Evolutionary conservation across 2,888 invertebrate genomes (phyloP), one percentile per base, ranked within the genome.

Genomic region (Gymnosoma rotundatum): DNA sequence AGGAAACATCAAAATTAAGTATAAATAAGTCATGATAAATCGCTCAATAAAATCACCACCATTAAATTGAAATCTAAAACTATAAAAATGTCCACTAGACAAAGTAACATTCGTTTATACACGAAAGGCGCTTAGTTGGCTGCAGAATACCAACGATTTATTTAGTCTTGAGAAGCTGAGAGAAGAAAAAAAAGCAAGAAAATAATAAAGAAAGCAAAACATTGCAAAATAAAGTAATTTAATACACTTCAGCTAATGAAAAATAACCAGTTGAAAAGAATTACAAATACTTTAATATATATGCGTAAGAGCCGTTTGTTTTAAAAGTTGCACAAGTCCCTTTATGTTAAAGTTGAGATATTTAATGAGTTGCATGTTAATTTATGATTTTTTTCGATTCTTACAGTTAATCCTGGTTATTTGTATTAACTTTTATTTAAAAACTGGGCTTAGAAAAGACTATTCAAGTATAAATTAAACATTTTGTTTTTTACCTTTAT

Each of bases 31-130:
- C 58, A 60, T 81, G 81, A 84, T 78, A 78, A 81, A 81, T 84
- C 76, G 80, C 60, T 73, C 45, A 50, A 74, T 69, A 60, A 81
- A 78, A 81, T 84, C 73, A 73, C 69, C 76, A 69, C 50, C 69
- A 81, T 81, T 20, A 80, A 78, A 83, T 56, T 80, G 80, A 80
- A 83, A 83, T 78, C 21, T 67, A 64, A 83, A 69, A 76, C 80
- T 76, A 18, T 42, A 38, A 58, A 69, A 66, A 52, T 50, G 56
- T 64, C 60, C 52, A 79, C 58, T 48, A 42, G 42, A 42, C 10
- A 42, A 32, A 42, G 42, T 42, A 12, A 42, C 12, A 42, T 0
- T 12, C 42, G 12, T 42, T 12, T 42, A 42, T 12, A 42, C 7
- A 42, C 42, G 12, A 42, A 12, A 12, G 12, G 12, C 12, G 12